A percentile compares a stretch with the other conserved stretches of the same genome.
Evolutionary conservation across 2,797 vertebrate genomes (phyloP).

Genomic region (Coregonus ussuriensis): DNA sequence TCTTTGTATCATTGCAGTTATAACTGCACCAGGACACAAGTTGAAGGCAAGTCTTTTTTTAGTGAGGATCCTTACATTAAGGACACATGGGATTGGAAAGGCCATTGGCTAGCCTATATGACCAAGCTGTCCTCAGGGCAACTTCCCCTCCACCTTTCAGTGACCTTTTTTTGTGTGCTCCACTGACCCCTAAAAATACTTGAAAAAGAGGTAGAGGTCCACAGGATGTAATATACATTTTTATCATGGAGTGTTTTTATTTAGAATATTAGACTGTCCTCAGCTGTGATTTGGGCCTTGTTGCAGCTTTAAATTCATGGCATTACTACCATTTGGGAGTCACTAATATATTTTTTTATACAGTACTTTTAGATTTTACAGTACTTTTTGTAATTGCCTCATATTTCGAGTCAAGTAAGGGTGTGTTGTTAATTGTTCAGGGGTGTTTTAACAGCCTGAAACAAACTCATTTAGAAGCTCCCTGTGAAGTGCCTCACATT

Average conservation of each 20-base stretch:
- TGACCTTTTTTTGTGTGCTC: background rate
- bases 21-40: background rate
- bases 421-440: background rate
- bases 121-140: background rate
- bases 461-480: conserved; percentile 43
- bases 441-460: background rate
- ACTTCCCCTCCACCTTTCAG: background rate
- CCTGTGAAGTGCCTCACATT: conserved; percentile 58
- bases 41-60: background rate
- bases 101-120: background rate
- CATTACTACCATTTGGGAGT: background rate
- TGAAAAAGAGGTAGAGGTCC: background rate
- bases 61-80: background rate
- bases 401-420: background rate
- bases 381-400: too few relatives aligned
- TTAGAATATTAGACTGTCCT: background rate
- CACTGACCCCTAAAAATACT: background rate
- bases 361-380: background rate
- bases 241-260: too few relatives aligned
- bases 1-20: background rate
- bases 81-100: background rate
- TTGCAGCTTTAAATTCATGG: background rate
- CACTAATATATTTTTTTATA: conserved; percentile 3
- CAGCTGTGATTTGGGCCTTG: background rate
- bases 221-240: background rate